Percentiles rank a stretch among this genome's conserved stretches.
Evolutionary conservation across 2,888 invertebrate species (phyloP).

Genomic region (Cantharis flavilabris): DNA sequence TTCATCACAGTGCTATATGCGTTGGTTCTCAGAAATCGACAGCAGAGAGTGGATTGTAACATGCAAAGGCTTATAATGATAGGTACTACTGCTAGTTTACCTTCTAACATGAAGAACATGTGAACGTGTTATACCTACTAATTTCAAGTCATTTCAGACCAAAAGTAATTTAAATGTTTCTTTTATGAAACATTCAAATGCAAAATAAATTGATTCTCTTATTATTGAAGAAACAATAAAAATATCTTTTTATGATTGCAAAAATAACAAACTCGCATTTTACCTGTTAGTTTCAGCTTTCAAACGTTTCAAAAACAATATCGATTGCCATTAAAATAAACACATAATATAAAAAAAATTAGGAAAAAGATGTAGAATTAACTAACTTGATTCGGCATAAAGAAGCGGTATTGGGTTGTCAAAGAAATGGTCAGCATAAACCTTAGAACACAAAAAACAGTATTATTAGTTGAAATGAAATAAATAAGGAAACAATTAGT

Average conservation of each 20-base stretch:
- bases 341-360: background rate
- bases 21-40: constrained; percentile 42
- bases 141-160: constrained; percentile 17
- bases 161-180: constrained; percentile 7
- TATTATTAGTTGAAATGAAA: background rate
- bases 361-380: background rate
- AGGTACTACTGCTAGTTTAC: constrained; percentile 33
- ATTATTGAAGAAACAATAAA: background rate
- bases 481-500: background rate
- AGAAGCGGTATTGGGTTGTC: background rate
- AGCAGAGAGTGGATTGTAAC: constrained; percentile 41
- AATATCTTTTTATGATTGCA: background rate
- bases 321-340: background rate
- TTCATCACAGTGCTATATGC: constrained; percentile 33
- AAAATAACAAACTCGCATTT: background rate
- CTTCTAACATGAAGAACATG: constrained; percentile 20
- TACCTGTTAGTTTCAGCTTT: background rate
- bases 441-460: background rate
- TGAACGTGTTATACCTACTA: constrained; percentile 17
- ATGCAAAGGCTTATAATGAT: constrained; percentile 45
- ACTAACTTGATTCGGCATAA: background rate
- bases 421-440: background rate
- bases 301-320: background rate
- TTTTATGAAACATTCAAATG: background rate
- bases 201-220: background rate